Conservation (phyloP, 2,888 invertebrate genomes). For the Endotricha flammealis region DNA sequence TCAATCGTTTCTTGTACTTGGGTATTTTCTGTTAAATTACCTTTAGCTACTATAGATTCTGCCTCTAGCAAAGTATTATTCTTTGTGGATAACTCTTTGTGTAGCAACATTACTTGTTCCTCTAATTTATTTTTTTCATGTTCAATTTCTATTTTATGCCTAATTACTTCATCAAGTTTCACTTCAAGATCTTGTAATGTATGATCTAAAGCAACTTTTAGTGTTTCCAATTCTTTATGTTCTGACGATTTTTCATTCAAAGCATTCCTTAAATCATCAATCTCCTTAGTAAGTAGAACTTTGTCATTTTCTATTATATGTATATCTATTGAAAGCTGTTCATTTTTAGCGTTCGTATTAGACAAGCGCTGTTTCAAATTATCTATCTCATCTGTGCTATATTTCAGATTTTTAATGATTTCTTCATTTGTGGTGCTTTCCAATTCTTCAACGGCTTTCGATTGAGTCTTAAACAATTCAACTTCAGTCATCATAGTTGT, state of each 20-base stretch:
- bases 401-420: constrained; percentile 39
- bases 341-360: constrained; percentile 56
- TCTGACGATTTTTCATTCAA: constrained; percentile 37
- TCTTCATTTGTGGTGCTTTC: constrained; percentile 55
- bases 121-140: constrained; percentile 35
- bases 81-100: constrained; percentile 23
- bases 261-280: constrained; percentile 59
- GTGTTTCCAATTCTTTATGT: constrained; percentile 38
- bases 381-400: constrained; percentile 56
- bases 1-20: constrained; percentile 28
- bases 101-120: constrained; percentile 29
- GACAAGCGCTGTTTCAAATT: constrained; percentile 58
- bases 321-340: constrained; percentile 71
- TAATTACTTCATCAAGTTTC: constrained; percentile 33
- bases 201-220: constrained; percentile 43
- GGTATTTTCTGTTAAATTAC: constrained; percentile 29
- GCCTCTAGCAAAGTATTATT: constrained; percentile 14
- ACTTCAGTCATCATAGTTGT: constrained; percentile 67
- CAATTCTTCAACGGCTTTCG: constrained; percentile 65
- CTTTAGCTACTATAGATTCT: constrained; percentile 26
- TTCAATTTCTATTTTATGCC: constrained; percentile 36
- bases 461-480: constrained; percentile 59
- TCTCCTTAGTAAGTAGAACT: constrained; percentile 59
- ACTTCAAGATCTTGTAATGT: constrained; percentile 48
- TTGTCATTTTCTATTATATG: constrained; percentile 74